Conservation (phyloP, 2,888 invertebrate species). For the Lithosia quadra region DNA sequence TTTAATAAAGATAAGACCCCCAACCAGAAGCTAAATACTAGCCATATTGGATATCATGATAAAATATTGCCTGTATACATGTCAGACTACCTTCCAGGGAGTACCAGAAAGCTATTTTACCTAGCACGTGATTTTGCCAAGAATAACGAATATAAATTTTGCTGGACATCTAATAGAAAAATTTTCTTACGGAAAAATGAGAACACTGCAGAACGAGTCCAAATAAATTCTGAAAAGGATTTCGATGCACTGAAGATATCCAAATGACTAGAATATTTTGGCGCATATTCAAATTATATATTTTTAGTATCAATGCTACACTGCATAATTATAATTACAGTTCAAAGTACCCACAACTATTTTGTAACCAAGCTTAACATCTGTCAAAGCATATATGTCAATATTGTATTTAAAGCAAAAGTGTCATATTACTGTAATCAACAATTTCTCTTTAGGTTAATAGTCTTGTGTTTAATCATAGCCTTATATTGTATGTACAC, state of each 20-base stretch:
- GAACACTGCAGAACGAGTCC: too few relatives aligned
- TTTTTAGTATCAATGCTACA: not conserved
- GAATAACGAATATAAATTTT: slow-evolving; percentile 1
- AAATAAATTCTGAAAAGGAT: too few relatives aligned
- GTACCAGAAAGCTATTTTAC: not conserved
- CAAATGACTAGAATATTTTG: too few relatives aligned
- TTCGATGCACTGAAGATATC: too few relatives aligned
- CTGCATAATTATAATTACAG: not conserved
- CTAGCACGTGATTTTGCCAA: not conserved
- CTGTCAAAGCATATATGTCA: not conserved
- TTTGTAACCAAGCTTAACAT: not conserved
- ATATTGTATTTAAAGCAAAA: not conserved
- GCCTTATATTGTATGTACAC: not conserved
- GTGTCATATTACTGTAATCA: not conserved
- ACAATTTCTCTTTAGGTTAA: not conserved
- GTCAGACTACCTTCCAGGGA: not conserved
- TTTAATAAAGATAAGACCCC: not conserved
- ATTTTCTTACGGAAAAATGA: not conserved
- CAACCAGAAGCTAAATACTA: not conserved
- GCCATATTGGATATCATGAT: not conserved
- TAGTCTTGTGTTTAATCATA: not conserved
- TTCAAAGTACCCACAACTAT: not conserved
- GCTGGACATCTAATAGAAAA: slow-evolving; percentile 6
- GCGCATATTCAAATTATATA: too few relatives aligned
- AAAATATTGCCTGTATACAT: not conserved